Conservation (phyloP, 1,140 invertebrate genomes). For the Charaxes varanes region DNA sequence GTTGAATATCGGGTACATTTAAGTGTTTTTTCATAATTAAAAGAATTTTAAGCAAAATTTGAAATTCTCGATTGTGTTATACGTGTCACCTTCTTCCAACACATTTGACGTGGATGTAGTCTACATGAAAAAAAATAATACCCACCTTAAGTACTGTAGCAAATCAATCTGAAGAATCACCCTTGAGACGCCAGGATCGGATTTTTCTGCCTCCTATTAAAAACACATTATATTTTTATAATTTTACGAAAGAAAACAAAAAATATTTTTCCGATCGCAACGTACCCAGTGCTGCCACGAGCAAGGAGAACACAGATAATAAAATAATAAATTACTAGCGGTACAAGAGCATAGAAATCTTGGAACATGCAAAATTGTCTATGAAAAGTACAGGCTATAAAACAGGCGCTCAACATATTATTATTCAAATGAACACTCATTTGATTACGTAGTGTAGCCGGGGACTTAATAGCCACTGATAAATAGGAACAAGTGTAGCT, state of each 20-base stretch:
- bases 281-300: constrained; percentile 55
- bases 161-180: constrained; percentile 59
- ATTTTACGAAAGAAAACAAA: constrained; percentile 34
- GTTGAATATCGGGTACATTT: no score
- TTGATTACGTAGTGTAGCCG: no score
- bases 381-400: no score
- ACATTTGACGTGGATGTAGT: constrained; percentile 71
- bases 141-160: constrained; percentile 68
- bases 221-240: constrained; percentile 32
- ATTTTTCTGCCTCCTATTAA: constrained; percentile 47
- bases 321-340: no score
- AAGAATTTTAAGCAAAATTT: constrained; percentile 4
- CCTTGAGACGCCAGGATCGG: constrained; percentile 61
- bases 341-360: no score
- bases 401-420: no score
- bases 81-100: constrained; percentile 72
- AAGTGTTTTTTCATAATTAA: no score
- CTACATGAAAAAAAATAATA: constrained; percentile 39
- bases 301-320: constrained; percentile 42
- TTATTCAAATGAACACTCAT: no score
- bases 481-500: no score
- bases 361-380: no score
- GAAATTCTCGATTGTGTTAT: constrained; percentile 50
- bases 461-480: no score
- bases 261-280: constrained; percentile 32